Base-by-base conservation (phyloP, 2,797 vertebrate genomes). In the Psittacula derbiana region DNA sequence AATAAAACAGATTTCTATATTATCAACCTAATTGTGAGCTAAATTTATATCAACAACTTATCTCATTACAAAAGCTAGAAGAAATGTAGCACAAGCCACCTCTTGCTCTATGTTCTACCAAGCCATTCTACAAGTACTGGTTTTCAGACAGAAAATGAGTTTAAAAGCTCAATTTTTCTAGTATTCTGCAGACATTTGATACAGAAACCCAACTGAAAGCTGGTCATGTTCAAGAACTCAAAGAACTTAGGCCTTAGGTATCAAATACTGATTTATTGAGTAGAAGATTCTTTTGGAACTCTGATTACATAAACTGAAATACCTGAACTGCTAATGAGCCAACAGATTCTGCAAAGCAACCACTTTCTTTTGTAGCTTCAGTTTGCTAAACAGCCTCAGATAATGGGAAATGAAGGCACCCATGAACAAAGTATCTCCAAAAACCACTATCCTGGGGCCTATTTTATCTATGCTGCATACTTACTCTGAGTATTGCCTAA, bases 391-490 rank as follows among this genome's bases (percentile, higher is more conserved):
- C 4, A 67, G 36, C 3, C 21, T 50, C 47, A 49, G 30, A n/a
- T 8, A 73, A 43, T 0, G 3, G 27, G 13, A 80, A 90, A 11
- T 10, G 7, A 67, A 79, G 12, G 28, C 5, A 44, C 7, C 52
- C 9, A 33, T 12, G 14, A 52, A 52, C 7, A 11, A 41, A 7
- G 1, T 4, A 52, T 40, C 43, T 62, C 16, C 2, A 53, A 55
- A 62, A 82, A 11, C 0, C 23, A 46, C 11, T 33, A 0, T 12
- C 3, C 17, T 38, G 4, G 25, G 18, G 3, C 12, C 6, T 28
- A 44, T 23, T 84, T 76, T 57, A 67, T 13, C 18, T 58, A 2
- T 13, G 16, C 16, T 33, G 3, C 11, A 58, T 8, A 38, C 2
- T 38, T 20, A 33, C 4, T 58, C 49, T 25, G 21, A 38, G 12